A percentile compares a stretch with the other conserved stretches of the same genome.
These are phyloP conservation scores for Dunckerocampus dactyliophorus DNA, from an alignment of 2,113 vertebrate genomes.

Conservation along the genomic window DNA sequence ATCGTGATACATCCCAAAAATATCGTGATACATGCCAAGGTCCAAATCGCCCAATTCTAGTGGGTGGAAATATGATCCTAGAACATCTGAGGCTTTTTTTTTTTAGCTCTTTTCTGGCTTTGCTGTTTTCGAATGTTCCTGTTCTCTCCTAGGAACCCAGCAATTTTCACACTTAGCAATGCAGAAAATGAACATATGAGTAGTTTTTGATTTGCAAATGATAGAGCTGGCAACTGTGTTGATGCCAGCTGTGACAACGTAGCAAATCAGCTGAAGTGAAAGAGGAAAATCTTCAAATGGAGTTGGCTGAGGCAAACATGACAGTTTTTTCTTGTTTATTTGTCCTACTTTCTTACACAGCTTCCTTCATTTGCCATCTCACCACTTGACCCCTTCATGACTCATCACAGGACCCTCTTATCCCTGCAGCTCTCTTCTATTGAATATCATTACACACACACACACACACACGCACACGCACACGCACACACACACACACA, in stretches of 20 bases:
- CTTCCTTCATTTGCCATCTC: neutral
- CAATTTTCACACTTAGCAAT: too few relatives aligned
- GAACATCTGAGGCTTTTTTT: too few relatives aligned
- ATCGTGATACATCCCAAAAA: too few relatives aligned
- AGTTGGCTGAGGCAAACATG: neutral
- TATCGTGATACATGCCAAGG: too few relatives aligned
- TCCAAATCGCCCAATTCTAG: too few relatives aligned
- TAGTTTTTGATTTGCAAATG: neutral
- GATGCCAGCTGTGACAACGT: neutral
- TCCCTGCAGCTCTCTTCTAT: neutral
- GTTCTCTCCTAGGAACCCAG: too few relatives aligned
- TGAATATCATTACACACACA: neutral
- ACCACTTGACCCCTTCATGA: neutral
- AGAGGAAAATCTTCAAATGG: neutral
- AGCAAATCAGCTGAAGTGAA: neutral
- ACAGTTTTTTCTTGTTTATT: neutral
- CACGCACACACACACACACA: neutral
- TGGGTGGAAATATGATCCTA: too few relatives aligned
- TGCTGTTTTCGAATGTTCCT: too few relatives aligned
- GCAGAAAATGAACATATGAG: too few relatives aligned
- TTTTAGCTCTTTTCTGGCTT: too few relatives aligned
- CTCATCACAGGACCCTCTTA: neutral
- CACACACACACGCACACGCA: neutral
- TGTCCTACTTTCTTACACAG: neutral
- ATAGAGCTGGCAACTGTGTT: neutral